These are phyloP conservation scores for Rhyacophila brunnea DNA, from an alignment of 1,140 invertebrate genomes.

Conservation along the genomic window DNA sequence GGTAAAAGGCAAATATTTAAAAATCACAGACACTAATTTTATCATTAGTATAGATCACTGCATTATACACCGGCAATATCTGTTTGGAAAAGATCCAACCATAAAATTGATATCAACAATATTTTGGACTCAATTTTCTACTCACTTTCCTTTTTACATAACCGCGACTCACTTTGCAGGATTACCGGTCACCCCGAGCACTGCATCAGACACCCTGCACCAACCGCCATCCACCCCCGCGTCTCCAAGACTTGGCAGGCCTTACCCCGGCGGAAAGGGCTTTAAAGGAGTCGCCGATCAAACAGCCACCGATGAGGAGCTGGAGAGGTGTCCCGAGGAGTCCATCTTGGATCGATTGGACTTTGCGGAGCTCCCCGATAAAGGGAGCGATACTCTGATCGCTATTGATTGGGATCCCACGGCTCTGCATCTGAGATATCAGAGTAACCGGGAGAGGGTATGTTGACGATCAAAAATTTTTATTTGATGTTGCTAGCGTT, in stretches of 20 bases:
- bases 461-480: too few species aligned
- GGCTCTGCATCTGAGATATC: constrained; percentile 83
- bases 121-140: background rate
- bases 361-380: constrained; percentile 31
- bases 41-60: too few species aligned
- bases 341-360: constrained; percentile 36
- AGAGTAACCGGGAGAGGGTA: constrained; percentile 76
- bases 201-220: background rate
- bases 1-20: too few species aligned
- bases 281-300: background rate
- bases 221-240: background rate
- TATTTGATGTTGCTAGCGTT: too few species aligned
- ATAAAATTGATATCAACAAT: too few species aligned
- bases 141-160: too few species aligned
- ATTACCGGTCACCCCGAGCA: background rate
- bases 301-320: background rate
- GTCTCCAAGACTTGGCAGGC: background rate
- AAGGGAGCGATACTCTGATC: constrained; percentile 50
- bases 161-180: background rate
- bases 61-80: too few species aligned
- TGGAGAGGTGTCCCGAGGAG: background rate
- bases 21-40: too few species aligned
- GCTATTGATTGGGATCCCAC: constrained; percentile 90
- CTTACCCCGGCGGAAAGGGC: too few species aligned
- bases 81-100: too few species aligned